Conservation (phyloP, 2,797 vertebrate genomes). For the Enteromius afrohamiltoni region DNA sequence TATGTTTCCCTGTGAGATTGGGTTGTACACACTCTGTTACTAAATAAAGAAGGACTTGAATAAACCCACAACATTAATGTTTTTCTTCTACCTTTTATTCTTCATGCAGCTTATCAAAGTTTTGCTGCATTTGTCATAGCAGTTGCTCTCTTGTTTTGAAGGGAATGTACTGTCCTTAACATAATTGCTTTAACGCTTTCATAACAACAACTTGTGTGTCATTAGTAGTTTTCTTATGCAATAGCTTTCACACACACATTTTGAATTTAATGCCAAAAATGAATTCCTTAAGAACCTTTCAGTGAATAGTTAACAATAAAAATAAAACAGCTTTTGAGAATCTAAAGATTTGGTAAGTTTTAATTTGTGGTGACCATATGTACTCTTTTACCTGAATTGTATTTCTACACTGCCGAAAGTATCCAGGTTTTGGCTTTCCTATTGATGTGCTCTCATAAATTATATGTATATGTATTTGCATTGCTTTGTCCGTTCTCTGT, state of each 20-base stretch:
- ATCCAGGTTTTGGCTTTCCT: background rate
- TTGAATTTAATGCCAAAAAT: background rate
- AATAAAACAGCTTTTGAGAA: background rate
- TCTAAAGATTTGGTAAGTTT: background rate
- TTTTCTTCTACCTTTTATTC: background rate
- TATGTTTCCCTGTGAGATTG: background rate
- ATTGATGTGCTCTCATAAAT: background rate
- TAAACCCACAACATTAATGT: background rate
- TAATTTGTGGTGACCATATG: background rate
- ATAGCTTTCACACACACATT: background rate
- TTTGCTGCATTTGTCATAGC: background rate
- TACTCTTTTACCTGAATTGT: background rate
- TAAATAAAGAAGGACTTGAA: background rate
- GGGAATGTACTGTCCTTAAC: background rate
- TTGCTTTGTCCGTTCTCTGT: background rate
- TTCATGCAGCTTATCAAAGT: background rate
- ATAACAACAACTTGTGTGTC: background rate
- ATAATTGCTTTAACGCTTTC: constrained; percentile 1
- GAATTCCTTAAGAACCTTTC: background rate
- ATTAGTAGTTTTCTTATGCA: constrained; percentile 3
- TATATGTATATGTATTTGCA: background rate
- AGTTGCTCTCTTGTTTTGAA: background rate
- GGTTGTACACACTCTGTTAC: background rate
- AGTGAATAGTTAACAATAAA: background rate
- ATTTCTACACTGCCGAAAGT: background rate